Evolutionary conservation across 2,113 vertebrate genomes (phyloP).

Genomic region (Elaphurus davidianus): DNA sequence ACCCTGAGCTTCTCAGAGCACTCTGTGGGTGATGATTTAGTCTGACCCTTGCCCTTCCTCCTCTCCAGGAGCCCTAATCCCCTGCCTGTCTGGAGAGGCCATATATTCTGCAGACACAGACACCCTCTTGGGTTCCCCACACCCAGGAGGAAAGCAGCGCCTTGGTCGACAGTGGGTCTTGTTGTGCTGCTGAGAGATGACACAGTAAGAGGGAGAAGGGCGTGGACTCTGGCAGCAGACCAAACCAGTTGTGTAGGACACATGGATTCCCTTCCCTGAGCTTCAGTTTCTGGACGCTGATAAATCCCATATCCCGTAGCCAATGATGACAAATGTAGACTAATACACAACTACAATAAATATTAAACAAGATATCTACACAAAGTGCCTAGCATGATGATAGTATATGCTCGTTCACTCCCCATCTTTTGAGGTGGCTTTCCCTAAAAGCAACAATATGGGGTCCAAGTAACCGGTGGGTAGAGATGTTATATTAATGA

Average conservation of each 20-base stretch:
- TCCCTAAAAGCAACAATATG: background rate
- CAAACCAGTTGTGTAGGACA: background rate
- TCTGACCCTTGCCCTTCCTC: slow-evolving; percentile 45
- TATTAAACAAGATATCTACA: background rate
- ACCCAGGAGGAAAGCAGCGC: background rate
- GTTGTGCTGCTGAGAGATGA: background rate
- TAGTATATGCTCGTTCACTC: background rate
- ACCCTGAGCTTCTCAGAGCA: slow-evolving; percentile 3
- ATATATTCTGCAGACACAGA: background rate
- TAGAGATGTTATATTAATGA: background rate
- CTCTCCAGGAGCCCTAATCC: slow-evolving; percentile 28
- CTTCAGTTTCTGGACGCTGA: background rate
- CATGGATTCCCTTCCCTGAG: background rate
- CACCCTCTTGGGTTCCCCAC: slow-evolving; percentile 16
- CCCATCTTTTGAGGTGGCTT: background rate
- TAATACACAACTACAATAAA: background rate
- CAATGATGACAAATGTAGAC: background rate
- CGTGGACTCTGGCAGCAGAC: background rate
- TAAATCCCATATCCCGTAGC: background rate
- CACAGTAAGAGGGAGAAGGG: background rate
- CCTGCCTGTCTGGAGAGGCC: background rate
- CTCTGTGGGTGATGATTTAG: slow-evolving; percentile 44
- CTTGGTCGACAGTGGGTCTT: background rate
- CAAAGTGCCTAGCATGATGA: background rate
- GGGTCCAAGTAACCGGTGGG: background rate